A percentile compares a stretch with the other conserved stretches of the same genome.
These are phyloP conservation scores for Machimus rusticus DNA, from an alignment of 2,888 invertebrate species.

Conservation along the genomic window DNA sequence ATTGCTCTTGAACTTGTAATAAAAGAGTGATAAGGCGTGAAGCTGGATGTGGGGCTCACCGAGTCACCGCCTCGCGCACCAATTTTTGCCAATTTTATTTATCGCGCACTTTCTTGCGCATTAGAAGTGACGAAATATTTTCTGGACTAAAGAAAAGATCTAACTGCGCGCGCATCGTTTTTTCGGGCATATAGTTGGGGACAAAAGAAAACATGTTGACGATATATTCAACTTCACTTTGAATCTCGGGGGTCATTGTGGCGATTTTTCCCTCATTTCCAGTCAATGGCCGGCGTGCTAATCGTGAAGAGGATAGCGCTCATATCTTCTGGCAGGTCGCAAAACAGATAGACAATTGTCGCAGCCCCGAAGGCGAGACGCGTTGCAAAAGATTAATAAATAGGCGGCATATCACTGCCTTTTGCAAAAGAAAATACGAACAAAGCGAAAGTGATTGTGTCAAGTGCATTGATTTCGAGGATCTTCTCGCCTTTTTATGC, in stretches of 20 bases:
- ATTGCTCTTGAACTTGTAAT: neutral
- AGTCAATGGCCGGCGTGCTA: slow-evolving; percentile 4
- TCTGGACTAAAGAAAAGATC: neutral
- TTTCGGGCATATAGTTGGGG: neutral
- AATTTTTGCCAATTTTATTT: neutral
- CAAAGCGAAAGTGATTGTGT: neutral
- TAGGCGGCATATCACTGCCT: neutral
- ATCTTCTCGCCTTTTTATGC: neutral
- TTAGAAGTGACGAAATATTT: neutral
- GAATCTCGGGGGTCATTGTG: neutral
- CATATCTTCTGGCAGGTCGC: neutral
- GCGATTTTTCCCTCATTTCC: neutral
- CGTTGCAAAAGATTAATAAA: neutral
- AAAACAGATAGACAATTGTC: neutral
- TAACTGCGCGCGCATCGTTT: slow-evolving; percentile 4
- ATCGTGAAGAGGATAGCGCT: slow-evolving; percentile 1
- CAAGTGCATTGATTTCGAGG: slow-evolving; percentile 1
- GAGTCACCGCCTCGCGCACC: neutral
- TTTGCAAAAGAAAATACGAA: neutral
- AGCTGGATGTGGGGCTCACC: neutral
- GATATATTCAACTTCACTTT: neutral
- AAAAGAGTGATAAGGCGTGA: neutral
- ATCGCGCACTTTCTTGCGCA: slow-evolving; percentile 13
- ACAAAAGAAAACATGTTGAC: neutral
- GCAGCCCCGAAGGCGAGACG: neutral